phyloP scores from a whole-genome alignment of 2,113 vertebrate genomes.

The Elanus axillaris region DNA sequence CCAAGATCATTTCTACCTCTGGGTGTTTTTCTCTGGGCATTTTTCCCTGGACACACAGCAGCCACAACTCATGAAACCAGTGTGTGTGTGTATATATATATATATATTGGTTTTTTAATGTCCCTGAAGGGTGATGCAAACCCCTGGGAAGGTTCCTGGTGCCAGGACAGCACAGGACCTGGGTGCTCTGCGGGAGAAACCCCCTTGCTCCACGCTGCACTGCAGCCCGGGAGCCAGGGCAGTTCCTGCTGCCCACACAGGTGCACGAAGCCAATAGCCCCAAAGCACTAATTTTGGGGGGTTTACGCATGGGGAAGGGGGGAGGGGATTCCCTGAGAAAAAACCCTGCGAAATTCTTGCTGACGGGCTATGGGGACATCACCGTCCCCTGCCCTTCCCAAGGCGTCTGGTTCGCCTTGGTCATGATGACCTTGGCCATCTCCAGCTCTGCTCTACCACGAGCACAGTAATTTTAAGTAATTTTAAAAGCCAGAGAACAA shows the following conservation, averaged over 20 bases:
- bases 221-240: not conserved
- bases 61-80: rapidly evolving
- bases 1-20: not conserved
- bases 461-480: rapidly evolving
- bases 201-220: rapidly evolving
- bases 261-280: not conserved
- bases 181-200: rapidly evolving
- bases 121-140: not conserved
- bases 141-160: not conserved
- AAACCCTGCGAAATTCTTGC: not conserved
- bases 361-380: not conserved
- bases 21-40: not conserved
- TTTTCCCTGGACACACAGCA: not conserved
- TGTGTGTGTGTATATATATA: too few relatives aligned
- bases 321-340: not conserved
- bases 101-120: not conserved
- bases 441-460: rapidly evolving
- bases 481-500: not conserved
- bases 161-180: not conserved
- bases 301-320: rapidly evolving
- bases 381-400: not conserved
- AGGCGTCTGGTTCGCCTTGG: rapidly evolving
- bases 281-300: rapidly evolving
- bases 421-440: rapidly evolving
- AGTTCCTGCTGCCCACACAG: not conserved